phyloP scores from a whole-genome alignment of 2,888 invertebrate genomes.

The Unio pictorum region DNA sequence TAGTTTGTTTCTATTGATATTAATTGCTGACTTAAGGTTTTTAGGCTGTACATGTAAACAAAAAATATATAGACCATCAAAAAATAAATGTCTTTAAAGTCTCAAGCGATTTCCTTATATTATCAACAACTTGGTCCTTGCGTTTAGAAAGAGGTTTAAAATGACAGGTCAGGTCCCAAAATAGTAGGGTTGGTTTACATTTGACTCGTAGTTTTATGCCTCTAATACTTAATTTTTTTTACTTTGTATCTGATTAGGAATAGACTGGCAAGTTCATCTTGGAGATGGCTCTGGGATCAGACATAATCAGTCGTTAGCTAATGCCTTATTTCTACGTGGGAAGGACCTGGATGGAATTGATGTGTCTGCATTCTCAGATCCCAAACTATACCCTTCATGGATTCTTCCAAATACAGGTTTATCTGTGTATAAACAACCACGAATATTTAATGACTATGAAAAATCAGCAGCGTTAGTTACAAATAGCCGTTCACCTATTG shows the following conservation, averaged over 20 bases:
- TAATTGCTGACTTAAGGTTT: no score
- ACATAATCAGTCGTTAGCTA: slow-evolving; percentile 62
- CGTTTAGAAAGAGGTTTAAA: no score
- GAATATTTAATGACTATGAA: slow-evolving; percentile 65
- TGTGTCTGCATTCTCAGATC: slow-evolving; percentile 51
- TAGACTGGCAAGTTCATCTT: slow-evolving; percentile 65
- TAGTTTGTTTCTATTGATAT: no score
- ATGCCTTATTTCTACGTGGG: slow-evolving; percentile 62
- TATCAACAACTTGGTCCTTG: no score
- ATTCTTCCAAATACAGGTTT: slow-evolving; percentile 47
- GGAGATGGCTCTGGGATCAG: slow-evolving; percentile 41
- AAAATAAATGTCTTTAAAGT: no score
- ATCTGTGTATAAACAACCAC: slow-evolving; percentile 52
- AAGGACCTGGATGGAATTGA: slow-evolving; percentile 54
- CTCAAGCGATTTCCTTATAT: no score
- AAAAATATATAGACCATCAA: no score
- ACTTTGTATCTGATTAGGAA: slow-evolving; percentile 51
- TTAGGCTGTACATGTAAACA: no score
- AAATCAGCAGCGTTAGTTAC: slow-evolving; percentile 67
- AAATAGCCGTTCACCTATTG: slow-evolving; percentile 66
- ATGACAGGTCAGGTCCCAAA: background rate
- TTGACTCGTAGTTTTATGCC: background rate
- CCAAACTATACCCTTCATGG: slow-evolving; percentile 63
- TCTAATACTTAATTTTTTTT: background rate
- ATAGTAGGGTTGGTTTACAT: background rate